Conservation (phyloP, 2,797 vertebrate species). For the Anabacerthia variegaticeps region DNA sequence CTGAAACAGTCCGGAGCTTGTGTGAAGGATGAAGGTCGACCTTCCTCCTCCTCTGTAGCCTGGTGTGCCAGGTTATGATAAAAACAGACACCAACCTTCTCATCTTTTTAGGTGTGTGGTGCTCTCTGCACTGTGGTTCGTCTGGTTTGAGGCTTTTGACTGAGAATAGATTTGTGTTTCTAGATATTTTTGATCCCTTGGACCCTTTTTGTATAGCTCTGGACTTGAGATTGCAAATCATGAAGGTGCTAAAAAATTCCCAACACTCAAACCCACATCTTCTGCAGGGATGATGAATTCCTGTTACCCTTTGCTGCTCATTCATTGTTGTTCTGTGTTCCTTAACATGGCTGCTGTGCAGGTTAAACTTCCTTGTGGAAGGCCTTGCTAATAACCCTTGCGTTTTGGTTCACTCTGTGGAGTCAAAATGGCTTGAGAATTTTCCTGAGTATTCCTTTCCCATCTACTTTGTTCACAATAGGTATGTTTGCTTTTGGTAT, state of each 20-base stretch:
- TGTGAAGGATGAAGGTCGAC: not conserved
- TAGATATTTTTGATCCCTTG: not conserved
- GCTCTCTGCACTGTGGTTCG: not conserved
- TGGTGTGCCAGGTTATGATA: not conserved
- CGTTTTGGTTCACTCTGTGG: not conserved
- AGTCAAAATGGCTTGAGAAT: not conserved
- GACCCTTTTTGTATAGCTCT: not conserved
- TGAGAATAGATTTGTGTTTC: not conserved
- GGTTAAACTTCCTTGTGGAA: not conserved
- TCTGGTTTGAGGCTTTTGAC: not conserved
- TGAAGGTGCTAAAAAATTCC: not conserved
- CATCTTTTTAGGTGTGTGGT: too few species aligned
- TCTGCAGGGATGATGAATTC: not conserved
- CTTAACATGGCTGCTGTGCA: not conserved
- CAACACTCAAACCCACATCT: accelerated
- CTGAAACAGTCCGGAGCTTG: not conserved
- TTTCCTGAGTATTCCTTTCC: not conserved
- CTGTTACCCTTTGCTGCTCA: accelerated
- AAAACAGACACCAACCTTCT: not conserved
- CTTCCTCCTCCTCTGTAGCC: not conserved
- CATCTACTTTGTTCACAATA: not conserved
- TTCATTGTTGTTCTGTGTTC: not conserved
- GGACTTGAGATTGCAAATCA: not conserved
- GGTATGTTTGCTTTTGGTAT: not conserved
- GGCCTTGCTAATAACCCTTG: not conserved